phyloP scores from a whole-genome alignment of 2,888 invertebrate species.

The Malthinus flaveolus region DNA sequence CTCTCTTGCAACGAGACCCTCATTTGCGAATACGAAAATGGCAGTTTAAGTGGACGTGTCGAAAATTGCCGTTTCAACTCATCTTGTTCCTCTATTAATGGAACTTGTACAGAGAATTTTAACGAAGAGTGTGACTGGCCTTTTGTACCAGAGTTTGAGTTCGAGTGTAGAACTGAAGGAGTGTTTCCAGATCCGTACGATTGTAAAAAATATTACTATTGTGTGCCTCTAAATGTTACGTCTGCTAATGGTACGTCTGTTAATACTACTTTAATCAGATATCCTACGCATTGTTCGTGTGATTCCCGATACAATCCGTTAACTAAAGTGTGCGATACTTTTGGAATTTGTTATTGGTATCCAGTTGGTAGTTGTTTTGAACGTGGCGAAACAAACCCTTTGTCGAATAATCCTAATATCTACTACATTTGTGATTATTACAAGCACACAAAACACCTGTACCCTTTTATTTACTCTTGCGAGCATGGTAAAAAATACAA shows the following conservation, averaged over 20 bases:
- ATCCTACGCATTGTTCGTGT: not conserved
- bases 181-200: slow-evolving; percentile 16
- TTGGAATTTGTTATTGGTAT: not conserved
- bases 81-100: no score
- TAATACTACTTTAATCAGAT: not conserved
- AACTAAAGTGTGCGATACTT: slow-evolving; percentile 7
- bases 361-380: slow-evolving; percentile 1
- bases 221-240: not conserved
- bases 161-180: slow-evolving; percentile 8
- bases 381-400: not conserved
- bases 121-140: no score
- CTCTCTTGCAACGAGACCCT: no score
- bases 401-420: slow-evolving; percentile 7
- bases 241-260: not conserved
- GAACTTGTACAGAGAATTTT: no score
- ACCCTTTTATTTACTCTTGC: slow-evolving; percentile 8
- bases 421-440: slow-evolving; percentile 7
- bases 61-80: no score
- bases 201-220: slow-evolving; percentile 10
- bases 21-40: no score
- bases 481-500: slow-evolving; percentile 6
- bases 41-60: no score
- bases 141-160: not conserved
- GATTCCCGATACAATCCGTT: slow-evolving; percentile 2
- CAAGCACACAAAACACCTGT: not conserved